Evolutionary conservation across 1,140 invertebrate species (phyloP).

Genomic region (Trinorchestia longiramus): DNA sequence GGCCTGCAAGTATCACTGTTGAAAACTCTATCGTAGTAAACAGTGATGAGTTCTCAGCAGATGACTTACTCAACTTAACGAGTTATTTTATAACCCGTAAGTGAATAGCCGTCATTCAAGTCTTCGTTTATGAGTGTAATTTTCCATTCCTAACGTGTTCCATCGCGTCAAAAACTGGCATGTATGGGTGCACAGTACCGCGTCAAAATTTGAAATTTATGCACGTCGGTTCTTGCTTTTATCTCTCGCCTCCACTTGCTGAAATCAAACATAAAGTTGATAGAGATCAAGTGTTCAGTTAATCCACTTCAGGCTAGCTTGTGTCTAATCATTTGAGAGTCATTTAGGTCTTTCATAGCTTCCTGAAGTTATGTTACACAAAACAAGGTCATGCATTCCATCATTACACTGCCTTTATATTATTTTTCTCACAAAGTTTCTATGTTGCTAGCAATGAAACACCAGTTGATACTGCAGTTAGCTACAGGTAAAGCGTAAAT

Average conservation of each 20-base stretch:
- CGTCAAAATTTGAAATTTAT: not conserved
- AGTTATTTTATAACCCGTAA: not conserved
- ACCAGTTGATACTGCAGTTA: not conserved
- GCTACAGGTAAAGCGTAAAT: not conserved
- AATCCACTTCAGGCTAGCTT: not conserved
- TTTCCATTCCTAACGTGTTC: not conserved
- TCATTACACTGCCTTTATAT: not conserved
- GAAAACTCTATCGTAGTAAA: too few species aligned
- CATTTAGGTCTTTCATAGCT: not conserved
- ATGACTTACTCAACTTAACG: not conserved
- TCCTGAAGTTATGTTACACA: not conserved
- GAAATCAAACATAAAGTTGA: not conserved
- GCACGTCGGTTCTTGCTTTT: not conserved
- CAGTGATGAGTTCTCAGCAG: not conserved
- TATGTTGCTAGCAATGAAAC: not conserved
- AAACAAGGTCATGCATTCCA: not conserved
- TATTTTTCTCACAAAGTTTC: too few species aligned
- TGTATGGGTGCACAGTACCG: not conserved
- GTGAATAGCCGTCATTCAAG: not conserved
- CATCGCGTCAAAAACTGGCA: not conserved
- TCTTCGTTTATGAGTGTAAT: not conserved
- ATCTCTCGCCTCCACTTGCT: not conserved
- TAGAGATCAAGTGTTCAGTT: not conserved
- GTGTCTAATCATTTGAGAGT: not conserved
- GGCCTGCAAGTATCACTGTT: too few species aligned